Conservation (phyloP, 2,113 vertebrate genomes). For the Empidonax alnorum region DNA sequence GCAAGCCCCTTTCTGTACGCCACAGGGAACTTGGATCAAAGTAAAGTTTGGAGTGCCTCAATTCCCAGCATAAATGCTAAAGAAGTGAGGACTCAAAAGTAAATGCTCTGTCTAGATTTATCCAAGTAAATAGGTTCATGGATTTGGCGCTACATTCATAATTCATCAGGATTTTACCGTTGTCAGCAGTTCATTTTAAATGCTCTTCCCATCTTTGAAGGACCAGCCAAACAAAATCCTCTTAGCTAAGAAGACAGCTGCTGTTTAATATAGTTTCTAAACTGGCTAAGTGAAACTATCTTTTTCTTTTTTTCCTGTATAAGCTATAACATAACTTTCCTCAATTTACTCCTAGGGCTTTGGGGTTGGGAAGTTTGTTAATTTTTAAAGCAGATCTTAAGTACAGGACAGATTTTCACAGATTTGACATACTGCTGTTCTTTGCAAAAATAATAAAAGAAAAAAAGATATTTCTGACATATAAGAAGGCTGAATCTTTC, state of each 20-base stretch:
- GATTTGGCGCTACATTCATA: slow-evolving; percentile 37
- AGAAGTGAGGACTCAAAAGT: background rate
- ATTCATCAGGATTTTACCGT: slow-evolving; percentile 21
- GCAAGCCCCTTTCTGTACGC: background rate
- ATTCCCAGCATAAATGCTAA: background rate
- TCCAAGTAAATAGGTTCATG: slow-evolving; percentile 14
- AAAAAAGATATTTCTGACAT: background rate
- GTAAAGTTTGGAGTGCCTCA: background rate
- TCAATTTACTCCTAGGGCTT: background rate
- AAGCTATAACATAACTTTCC: background rate
- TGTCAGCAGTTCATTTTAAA: slow-evolving; percentile 23
- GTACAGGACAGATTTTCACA: background rate
- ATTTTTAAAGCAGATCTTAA: background rate
- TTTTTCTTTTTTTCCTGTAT: background rate
- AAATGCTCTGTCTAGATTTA: slow-evolving; percentile 21
- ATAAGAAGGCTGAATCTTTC: background rate
- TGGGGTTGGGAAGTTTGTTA: background rate
- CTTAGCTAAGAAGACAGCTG: slow-evolving; percentile 23
- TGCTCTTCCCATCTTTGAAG: slow-evolving; percentile 1
- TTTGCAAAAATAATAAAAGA: background rate
- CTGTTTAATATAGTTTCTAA: background rate
- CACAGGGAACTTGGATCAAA: background rate
- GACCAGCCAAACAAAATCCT: slow-evolving; percentile 42
- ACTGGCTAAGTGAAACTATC: background rate
- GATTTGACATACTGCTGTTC: background rate